These are phyloP conservation scores for Narcine bancroftii DNA, from an alignment of 2,113 vertebrate genomes.

Conservation along the genomic window DNA sequence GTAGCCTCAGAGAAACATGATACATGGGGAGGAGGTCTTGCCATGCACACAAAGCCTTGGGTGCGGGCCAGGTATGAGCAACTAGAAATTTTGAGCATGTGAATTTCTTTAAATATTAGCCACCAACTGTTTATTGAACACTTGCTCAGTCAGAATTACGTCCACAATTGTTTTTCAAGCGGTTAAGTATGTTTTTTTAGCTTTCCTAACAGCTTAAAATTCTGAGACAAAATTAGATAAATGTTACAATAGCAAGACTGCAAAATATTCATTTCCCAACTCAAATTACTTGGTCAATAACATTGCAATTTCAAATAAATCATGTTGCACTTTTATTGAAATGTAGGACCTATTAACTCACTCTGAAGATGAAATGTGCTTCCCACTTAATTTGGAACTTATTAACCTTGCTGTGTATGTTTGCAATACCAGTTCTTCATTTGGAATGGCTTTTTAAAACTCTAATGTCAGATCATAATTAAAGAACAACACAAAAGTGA, in stretches of 20 bases:
- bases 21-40: slow-evolving; percentile 71
- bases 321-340: not conserved
- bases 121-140: not conserved
- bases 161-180: not conserved
- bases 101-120: not conserved
- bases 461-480: not conserved
- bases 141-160: not conserved
- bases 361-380: not conserved
- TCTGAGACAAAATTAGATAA: not conserved
- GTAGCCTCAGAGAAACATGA: slow-evolving; percentile 85
- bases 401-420: not conserved
- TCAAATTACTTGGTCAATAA: not conserved
- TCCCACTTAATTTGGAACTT: not conserved
- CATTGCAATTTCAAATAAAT: not conserved
- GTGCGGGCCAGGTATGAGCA: slow-evolving; percentile 78
- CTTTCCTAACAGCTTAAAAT: not conserved
- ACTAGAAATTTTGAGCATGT: not conserved
- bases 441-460: not conserved
- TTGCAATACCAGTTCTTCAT: not conserved
- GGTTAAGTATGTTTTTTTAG: not conserved
- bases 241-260: not conserved
- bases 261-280: not conserved
- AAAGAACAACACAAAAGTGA: not conserved
- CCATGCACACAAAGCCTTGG: slow-evolving; percentile 97
- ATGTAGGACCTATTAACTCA: not conserved